Conservation (phyloP, 2,113 vertebrate genomes). For the Pachyramphus minor region DNA sequence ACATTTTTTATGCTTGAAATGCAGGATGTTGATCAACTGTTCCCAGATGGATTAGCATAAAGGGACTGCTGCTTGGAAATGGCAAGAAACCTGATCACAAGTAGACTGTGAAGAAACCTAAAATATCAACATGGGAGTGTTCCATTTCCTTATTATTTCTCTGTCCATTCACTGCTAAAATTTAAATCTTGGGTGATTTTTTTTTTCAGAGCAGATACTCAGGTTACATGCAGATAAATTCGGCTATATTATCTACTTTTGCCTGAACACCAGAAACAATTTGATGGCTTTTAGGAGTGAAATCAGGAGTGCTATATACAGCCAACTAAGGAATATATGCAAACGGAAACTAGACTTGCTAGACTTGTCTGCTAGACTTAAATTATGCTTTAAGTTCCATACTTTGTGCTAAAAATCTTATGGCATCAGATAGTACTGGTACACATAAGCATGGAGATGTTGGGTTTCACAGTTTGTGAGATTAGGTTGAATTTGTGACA, state of each 20-base stretch:
- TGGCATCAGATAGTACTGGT: background rate
- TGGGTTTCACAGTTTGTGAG: background rate
- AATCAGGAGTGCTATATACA: background rate
- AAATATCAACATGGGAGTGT: background rate
- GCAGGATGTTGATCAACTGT: background rate
- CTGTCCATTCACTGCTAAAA: background rate
- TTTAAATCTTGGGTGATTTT: background rate
- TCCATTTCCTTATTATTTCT: background rate
- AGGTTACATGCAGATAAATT: background rate
- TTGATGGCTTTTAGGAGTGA: background rate
- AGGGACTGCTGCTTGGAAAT: background rate
- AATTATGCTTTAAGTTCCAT: background rate
- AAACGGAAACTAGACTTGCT: background rate
- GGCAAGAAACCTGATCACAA: background rate
- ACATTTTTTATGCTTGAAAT: background rate
- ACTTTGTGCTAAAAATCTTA: background rate
- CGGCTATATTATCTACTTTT: background rate
- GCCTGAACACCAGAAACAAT: background rate
- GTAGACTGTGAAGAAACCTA: background rate
- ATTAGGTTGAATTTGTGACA: background rate
- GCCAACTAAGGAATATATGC: background rate
- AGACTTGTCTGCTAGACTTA: background rate
- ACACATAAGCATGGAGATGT: background rate
- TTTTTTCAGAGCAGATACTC: background rate
- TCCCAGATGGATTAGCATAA: background rate